These are phyloP conservation scores for Amaurobius ferox DNA, from an alignment of 2,888 invertebrate genomes.

Conservation along the genomic window DNA sequence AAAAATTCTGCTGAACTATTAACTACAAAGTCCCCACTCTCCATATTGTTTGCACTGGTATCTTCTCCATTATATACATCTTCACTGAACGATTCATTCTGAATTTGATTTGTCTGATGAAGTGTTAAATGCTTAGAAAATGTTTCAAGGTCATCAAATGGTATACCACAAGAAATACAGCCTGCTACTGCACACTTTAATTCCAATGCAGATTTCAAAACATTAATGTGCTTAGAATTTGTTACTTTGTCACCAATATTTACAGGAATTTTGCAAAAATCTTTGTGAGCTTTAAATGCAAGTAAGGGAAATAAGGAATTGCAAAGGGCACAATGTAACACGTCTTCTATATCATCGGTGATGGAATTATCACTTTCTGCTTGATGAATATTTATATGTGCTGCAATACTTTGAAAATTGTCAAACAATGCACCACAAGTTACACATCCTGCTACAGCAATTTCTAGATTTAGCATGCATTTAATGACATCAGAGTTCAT, in stretches of 20 bases:
- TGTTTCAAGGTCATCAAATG: conserved; percentile 17
- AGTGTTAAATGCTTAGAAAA: conserved; percentile 29
- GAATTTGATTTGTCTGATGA: conserved; percentile 23
- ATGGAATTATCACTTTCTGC: not conserved
- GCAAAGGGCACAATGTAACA: conserved; percentile 35
- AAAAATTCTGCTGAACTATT: not conserved
- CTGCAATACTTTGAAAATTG: not conserved
- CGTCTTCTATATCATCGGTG: not conserved
- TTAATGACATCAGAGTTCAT: not conserved
- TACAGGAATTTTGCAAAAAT: conserved; percentile 16
- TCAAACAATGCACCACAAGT: conserved; percentile 23
- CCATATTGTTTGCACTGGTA: not conserved
- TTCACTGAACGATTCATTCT: not conserved
- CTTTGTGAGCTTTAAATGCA: conserved; percentile 23
- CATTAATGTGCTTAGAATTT: not conserved
- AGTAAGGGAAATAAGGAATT: conserved; percentile 35
- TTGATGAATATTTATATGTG: not conserved
- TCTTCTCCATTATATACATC: not conserved
- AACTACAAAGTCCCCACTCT: not conserved
- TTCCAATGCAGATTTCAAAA: conserved; percentile 30
- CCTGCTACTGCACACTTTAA: conserved; percentile 12
- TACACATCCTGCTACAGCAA: conserved; percentile 28
- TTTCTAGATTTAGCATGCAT: conserved; percentile 1
- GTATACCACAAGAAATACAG: conserved; percentile 35
- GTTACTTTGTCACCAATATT: not conserved